Evolutionary conservation across 2,888 invertebrate genomes (phyloP).

Genomic region (Catocala nupta): DNA sequence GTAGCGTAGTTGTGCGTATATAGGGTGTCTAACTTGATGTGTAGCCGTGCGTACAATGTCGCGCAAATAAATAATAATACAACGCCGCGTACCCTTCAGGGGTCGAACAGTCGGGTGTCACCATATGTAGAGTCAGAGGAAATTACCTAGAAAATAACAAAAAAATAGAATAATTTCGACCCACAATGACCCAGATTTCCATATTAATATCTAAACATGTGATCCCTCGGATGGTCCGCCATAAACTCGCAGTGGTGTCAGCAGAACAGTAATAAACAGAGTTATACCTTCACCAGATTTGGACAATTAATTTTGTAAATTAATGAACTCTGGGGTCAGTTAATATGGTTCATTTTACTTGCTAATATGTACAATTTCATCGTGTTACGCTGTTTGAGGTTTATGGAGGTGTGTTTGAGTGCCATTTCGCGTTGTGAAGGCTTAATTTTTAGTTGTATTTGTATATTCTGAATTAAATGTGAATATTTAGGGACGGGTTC

Average conservation of each 20-base stretch:
- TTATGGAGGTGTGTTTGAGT: neutral
- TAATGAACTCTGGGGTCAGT: conserved; percentile 45
- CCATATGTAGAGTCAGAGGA: too few relatives aligned
- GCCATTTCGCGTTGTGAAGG: neutral
- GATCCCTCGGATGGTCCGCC: neutral
- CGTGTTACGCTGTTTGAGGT: neutral
- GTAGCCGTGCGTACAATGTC: too few relatives aligned
- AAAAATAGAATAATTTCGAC: too few relatives aligned
- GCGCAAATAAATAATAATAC: too few relatives aligned
- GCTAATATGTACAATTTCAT: conserved; percentile 42
- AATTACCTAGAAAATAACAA: too few relatives aligned
- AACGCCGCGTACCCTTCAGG: too few relatives aligned
- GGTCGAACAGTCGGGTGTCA: too few relatives aligned
- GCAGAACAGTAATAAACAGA: conserved; percentile 53
- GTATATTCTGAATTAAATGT: neutral
- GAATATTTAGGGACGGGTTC: neutral
- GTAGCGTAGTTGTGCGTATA: too few relatives aligned
- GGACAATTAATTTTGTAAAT: conserved; percentile 62
- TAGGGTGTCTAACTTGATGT: too few relatives aligned
- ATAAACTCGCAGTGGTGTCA: neutral
- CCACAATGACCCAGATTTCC: neutral
- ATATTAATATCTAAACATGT: conserved; percentile 2
- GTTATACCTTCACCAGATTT: conserved; percentile 59
- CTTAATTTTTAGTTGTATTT: neutral
- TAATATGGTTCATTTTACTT: conserved; percentile 49